These are phyloP conservation scores for Brachionichthys hirsutus DNA, from an alignment of 2,113 vertebrate genomes.

Conservation along the genomic window DNA sequence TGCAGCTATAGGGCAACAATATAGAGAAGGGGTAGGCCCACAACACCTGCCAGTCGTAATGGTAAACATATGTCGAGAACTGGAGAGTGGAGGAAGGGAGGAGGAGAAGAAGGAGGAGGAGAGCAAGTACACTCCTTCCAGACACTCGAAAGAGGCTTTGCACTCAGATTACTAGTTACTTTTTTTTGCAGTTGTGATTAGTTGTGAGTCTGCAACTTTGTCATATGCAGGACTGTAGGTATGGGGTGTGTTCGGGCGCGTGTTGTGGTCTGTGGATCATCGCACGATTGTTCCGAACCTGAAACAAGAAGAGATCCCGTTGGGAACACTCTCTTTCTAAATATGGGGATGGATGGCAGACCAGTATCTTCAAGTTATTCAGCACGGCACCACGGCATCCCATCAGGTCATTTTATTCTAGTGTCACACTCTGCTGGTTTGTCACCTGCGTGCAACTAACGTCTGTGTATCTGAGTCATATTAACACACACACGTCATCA, in stretches of 20 bases:
- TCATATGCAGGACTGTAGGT: neutral
- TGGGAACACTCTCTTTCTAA: constrained; percentile 4
- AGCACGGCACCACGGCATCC: neutral
- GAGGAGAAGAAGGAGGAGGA: constrained; percentile 26
- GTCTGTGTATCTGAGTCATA: constrained; percentile 25
- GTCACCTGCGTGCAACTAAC: constrained; percentile 31
- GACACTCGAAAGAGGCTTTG: constrained; percentile 34
- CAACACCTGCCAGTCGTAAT: constrained; percentile 79
- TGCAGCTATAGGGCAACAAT: constrained; percentile 60
- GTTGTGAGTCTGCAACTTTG: constrained; percentile 6
- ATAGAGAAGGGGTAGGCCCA: constrained; percentile 62
- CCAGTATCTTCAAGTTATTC: neutral
- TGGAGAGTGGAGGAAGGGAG: constrained; percentile 22
- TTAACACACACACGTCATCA: constrained; percentile 43
- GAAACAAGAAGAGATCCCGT: constrained; percentile 30
- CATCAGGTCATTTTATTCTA: constrained; percentile 12
- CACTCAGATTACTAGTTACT: constrained; percentile 4
- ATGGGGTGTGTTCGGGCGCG: neutral
- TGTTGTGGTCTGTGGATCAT: constrained; percentile 23
- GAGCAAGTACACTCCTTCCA: constrained; percentile 35
- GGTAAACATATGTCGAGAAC: constrained; percentile 72
- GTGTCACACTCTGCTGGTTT: constrained; percentile 6
- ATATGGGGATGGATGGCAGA: constrained; percentile 6
- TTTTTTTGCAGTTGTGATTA: no score
- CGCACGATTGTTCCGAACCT: constrained; percentile 9